Conservation (phyloP, 2,113 vertebrate genomes). For the Oxyura jamaicensis region DNA sequence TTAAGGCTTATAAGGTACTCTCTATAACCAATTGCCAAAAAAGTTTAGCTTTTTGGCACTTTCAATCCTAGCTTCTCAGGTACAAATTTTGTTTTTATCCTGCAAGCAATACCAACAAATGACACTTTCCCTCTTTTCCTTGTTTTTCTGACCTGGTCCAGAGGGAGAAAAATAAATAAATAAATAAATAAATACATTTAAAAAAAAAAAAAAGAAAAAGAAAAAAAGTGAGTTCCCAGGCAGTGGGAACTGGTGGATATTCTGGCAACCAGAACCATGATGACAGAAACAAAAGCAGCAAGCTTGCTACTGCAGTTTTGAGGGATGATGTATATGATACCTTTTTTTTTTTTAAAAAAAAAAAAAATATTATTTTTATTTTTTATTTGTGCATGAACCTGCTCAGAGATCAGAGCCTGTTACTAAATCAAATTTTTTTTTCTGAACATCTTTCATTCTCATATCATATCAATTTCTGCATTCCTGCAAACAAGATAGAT, state of each 20-base stretch:
- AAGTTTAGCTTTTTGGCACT: background rate
- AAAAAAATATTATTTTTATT: too few species aligned
- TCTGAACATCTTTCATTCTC: background rate
- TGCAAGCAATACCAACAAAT: background rate
- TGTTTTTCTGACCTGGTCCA: background rate
- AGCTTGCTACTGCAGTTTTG: background rate
- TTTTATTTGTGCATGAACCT: background rate
- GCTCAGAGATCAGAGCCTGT: background rate
- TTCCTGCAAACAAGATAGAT: background rate
- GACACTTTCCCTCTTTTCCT: background rate
- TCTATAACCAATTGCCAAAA: background rate
- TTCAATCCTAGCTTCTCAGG: background rate
- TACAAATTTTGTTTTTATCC: background rate
- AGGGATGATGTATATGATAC: background rate
- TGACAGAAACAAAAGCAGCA: background rate
- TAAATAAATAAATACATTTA: too few species aligned
- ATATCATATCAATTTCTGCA: background rate
- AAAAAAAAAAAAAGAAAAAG: too few species aligned
- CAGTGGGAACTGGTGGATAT: background rate
- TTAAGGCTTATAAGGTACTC: too few species aligned
- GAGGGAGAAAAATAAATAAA: background rate
- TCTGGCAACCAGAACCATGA: accelerated
- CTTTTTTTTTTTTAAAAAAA: background rate
- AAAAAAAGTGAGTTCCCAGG: background rate
- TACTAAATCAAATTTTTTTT: background rate